These are phyloP conservation scores for Podarcis raffonei DNA, from an alignment of 2,113 vertebrate species.

Conservation along the genomic window DNA sequence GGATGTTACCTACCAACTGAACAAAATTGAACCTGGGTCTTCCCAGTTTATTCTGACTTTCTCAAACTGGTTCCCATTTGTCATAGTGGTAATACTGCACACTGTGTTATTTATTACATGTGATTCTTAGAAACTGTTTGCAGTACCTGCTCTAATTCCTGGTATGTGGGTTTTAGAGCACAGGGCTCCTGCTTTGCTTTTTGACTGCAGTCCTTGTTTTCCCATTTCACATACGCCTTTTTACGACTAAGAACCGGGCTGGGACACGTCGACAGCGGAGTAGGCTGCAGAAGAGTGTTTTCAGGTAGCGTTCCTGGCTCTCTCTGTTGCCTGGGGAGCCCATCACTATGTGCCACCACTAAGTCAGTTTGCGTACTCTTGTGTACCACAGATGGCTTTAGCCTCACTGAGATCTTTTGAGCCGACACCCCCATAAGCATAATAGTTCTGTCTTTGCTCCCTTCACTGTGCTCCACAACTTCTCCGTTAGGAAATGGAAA, in stretches of 20 bases:
- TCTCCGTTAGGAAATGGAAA: conserved; percentile 84
- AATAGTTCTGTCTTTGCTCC: conserved; percentile 84
- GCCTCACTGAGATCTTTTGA: conserved; percentile 76
- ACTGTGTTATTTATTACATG: neutral
- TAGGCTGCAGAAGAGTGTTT: conserved; percentile 64
- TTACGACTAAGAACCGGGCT: conserved; percentile 87
- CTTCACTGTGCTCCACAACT: conserved; percentile 70
- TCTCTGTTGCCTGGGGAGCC: conserved; percentile 45
- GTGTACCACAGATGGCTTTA: conserved; percentile 78
- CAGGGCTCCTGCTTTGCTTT: conserved; percentile 80
- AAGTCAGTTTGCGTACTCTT: conserved; percentile 89
- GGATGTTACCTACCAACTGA: neutral
- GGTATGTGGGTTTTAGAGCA: conserved; percentile 80
- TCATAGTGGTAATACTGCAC: neutral
- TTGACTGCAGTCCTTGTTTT: conserved; percentile 86
- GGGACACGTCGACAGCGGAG: conserved; percentile 76
- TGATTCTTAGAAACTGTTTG: neutral
- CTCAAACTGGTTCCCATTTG: neutral
- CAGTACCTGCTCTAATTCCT: conserved; percentile 86
- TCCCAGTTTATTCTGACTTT: neutral
- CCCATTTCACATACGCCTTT: conserved; percentile 91
- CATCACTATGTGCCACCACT: conserved; percentile 18
- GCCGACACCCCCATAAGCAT: conserved; percentile 81
- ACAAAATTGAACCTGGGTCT: neutral
- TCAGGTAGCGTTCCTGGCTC: conserved; percentile 62